Base-by-base conservation (phyloP, 2,888 invertebrate genomes). In the Ectobius pallidus region DNA sequence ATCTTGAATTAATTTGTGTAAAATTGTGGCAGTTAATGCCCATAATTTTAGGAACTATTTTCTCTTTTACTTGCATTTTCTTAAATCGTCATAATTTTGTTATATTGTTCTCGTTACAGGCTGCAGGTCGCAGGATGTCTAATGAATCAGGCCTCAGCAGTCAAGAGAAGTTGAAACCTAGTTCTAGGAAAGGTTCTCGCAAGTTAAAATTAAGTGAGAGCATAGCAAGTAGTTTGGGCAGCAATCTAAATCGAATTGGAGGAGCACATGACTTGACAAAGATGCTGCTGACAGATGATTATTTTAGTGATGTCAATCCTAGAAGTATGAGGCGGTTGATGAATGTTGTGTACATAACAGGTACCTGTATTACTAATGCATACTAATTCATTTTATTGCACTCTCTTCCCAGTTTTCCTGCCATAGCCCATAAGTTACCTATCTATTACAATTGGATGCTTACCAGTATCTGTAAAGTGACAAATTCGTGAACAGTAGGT, bases 231-330 rank as follows among this genome's bases (percentile, higher is more conserved):
- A 95, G 95, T 2, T 92, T 96, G 73, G 95, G 95, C 27, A 95
- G 95, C 34, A 94, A 95, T 81, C 85, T 95, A 74, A 93, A 95
- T 83, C 87, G 92, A 71, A 85, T 90, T 65, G 89, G 91, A 0
- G 93, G 92, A 3, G 92, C 93, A 1, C 92, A 92, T 55, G 87
- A 88, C 79, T 81, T 88, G n/a, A 88, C 94, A 52, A 91, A 94
- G 78, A 95, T 96, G 85, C 86, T 99, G 77, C 88, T 97, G 22
- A 97, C 97, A 0, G 98, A 98, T 81, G 98, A 99, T 83, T 99
- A 99, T 86, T 99, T 99, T 84, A 97, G 97, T 79, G 99, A 99
- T 83, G 96, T 99, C 76, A 99, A 98, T 86, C 99, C 99, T 0
- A 87, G 97, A 62, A 97, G 96, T 79, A 97, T 99, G 96, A 86